Evolutionary conservation across 64 coral and sea anemone genomes (phyloP), one percentile per base, ranked within the genome.

Genomic region (Actinia tenebrosa): DNA sequence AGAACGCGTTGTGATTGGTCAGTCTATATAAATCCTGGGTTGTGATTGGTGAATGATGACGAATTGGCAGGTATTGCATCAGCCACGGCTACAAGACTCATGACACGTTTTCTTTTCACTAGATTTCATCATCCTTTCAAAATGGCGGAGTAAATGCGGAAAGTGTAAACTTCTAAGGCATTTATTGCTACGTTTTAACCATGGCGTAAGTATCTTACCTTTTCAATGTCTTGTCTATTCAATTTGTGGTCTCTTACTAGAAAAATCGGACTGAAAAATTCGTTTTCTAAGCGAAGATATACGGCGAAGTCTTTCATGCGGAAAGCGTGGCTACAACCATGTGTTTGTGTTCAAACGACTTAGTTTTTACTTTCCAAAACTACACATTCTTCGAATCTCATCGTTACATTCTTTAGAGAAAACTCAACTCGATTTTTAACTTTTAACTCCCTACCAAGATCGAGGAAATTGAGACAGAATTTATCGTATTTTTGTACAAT

Each of bases 121-220:
- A 96, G 85, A 90, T 96, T 96, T 96, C 94, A 96, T 96, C 94
- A 96, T 96, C 94, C 23, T 84, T 77, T 20, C 43, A 90, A 93
- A 92, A 96, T 96, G 94, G 94, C 91, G 89, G 94, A 85, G 88
- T 96, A 84, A 79, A 15, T 84, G 64, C 45, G 85, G 87, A 37
- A 45, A 85, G 88, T 85, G 79, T 87, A 80, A 44, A n/a, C 88
- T 85, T 86, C 0, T 63, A 60, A 83, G 79, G 88, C 78, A 92
- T 69, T 83, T 91, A 75, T 90, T 92, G 91, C 91, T 87, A 80
- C 50, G 1, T 77, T 96, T 88, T 88, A 96, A 90, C 68, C 94
- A 96, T 96, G 94, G 94, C 85, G 94, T 96, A 89, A 96, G 94
- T 96, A 96, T 54, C 56, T 10, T 47, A 37, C 44, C 1, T 9